These are phyloP conservation scores for Antennarius striatus DNA, from an alignment of 2,113 vertebrate genomes.

Conservation along the genomic window DNA sequence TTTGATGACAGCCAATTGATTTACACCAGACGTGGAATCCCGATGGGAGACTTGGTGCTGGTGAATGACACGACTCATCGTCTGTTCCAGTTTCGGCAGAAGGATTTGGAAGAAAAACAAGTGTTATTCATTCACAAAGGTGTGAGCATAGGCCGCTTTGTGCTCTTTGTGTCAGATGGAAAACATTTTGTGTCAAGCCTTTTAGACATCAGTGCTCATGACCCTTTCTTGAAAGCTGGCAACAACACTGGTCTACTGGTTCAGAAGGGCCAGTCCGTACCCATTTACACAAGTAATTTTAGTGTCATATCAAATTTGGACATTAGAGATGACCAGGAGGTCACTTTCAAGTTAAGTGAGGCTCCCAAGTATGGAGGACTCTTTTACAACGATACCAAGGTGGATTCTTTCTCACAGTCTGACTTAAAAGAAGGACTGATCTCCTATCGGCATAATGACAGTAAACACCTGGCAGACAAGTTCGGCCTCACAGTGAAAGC, in stretches of 20 bases:
- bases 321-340: slow-evolving; percentile 79
- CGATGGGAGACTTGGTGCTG: slow-evolving; percentile 86
- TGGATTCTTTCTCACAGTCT: slow-evolving; percentile 80
- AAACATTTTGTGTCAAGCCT: slow-evolving; percentile 85
- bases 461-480: slow-evolving; percentile 78
- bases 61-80: slow-evolving; percentile 80
- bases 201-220: slow-evolving; percentile 85
- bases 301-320: slow-evolving; percentile 87
- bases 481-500: slow-evolving; percentile 82
- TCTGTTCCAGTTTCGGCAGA: slow-evolving; percentile 88
- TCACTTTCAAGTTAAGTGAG: slow-evolving; percentile 74
- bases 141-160: slow-evolving; percentile 82
- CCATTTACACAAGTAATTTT: slow-evolving; percentile 80
- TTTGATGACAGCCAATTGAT: slow-evolving; percentile 86
- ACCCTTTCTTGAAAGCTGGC: slow-evolving; percentile 80
- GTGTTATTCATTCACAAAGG: slow-evolving; percentile 87
- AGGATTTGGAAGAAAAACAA: slow-evolving; percentile 80
- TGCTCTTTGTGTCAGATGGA: slow-evolving; percentile 90
- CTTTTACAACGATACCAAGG: slow-evolving; percentile 64
- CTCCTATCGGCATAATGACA: slow-evolving; percentile 82
- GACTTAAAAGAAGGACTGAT: slow-evolving; percentile 81
- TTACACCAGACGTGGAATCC: slow-evolving; percentile 86
- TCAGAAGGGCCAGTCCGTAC: slow-evolving; percentile 80
- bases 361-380: slow-evolving; percentile 82
- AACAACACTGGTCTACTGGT: slow-evolving; percentile 88